Evolutionary conservation across 30 jellyfish, hydroid and myxozoan species (phyloP).

Genomic region (Aurelia aurita complex sp. Pacific): DNA sequence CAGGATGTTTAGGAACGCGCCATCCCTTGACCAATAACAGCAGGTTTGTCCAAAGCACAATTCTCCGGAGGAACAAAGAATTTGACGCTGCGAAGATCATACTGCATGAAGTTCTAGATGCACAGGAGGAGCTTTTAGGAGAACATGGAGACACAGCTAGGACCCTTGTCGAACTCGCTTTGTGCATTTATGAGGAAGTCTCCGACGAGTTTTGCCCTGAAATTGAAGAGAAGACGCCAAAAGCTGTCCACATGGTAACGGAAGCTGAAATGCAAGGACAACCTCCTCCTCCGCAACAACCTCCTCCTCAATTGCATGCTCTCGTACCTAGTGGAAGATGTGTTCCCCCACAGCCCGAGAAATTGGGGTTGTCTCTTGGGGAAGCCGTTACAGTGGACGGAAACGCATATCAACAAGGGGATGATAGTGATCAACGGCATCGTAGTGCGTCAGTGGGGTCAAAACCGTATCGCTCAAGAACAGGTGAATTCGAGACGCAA

Average conservation of each 20-base stretch:
- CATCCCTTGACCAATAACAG: constrained; percentile 48
- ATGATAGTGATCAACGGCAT: too few species aligned
- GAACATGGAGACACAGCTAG: constrained; percentile 53
- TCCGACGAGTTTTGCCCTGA: neutral
- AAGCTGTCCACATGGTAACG: neutral
- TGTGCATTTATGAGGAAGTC: constrained; percentile 12
- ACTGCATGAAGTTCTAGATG: constrained; percentile 23
- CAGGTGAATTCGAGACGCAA: neutral
- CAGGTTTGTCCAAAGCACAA: neutral
- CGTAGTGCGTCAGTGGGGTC: too few species aligned
- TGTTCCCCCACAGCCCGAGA: too few species aligned
- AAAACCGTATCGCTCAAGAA: neutral
- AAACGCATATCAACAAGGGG: too few species aligned
- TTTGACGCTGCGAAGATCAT: constrained; percentile 22
- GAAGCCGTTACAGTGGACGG: too few species aligned
- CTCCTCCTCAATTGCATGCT: too few species aligned
- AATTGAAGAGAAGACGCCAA: neutral
- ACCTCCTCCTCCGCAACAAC: too few species aligned
- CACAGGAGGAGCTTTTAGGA: constrained; percentile 32
- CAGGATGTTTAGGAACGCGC: constrained; percentile 5
- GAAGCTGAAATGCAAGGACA: too few species aligned
- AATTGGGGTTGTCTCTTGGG: too few species aligned
- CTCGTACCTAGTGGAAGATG: too few species aligned
- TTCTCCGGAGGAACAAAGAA: constrained; percentile 1
- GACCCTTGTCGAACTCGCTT: constrained; percentile 30